phyloP scores from a whole-genome alignment of 92 coral and sea anemone species.

The Phenganax subtilis region DNA sequence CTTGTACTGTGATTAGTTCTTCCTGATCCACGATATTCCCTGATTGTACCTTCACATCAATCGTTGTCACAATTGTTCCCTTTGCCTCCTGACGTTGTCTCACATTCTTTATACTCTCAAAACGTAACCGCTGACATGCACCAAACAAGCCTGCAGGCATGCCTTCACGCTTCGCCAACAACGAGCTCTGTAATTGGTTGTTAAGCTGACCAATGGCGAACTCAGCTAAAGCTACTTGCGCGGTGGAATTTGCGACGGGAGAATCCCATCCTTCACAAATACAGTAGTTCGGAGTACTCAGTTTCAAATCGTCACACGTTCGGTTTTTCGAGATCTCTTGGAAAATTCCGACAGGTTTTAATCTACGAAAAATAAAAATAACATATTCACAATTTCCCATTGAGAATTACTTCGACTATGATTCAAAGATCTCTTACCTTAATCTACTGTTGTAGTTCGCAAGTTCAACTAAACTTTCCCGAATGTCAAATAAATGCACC shows the following conservation, averaged over 20 bases:
- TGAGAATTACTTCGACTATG: too few species aligned
- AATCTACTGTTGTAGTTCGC: constrained; percentile 40
- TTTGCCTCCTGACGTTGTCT: constrained; percentile 56
- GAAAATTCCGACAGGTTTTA: constrained; percentile 56
- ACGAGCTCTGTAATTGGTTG: constrained; percentile 44
- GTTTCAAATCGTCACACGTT: constrained; percentile 65
- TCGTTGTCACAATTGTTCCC: constrained; percentile 51
- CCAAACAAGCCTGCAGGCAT: constrained; percentile 30
- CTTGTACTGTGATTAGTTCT: constrained; percentile 65
- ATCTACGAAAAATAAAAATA: neutral
- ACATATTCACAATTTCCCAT: neutral
- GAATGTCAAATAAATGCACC: constrained; percentile 61
- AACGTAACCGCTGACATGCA: constrained; percentile 53
- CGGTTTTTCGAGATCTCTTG: constrained; percentile 51
- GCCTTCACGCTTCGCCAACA: constrained; percentile 3
- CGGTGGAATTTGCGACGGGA: constrained; percentile 53
- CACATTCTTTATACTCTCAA: constrained; percentile 51
- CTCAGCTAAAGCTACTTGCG: constrained; percentile 60
- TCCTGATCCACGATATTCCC: constrained; percentile 63
- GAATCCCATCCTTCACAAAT: constrained; percentile 76
- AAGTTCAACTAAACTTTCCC: constrained; percentile 60
- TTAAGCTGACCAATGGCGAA: constrained; percentile 84
- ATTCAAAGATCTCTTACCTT: neutral
- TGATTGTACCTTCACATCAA: constrained; percentile 56
- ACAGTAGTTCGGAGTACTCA: constrained; percentile 68